A percentile compares a stretch with the other conserved stretches of the same genome.
Conservation (phyloP, 2,888 invertebrate genomes). For the Drosophila gaucha region DNA sequence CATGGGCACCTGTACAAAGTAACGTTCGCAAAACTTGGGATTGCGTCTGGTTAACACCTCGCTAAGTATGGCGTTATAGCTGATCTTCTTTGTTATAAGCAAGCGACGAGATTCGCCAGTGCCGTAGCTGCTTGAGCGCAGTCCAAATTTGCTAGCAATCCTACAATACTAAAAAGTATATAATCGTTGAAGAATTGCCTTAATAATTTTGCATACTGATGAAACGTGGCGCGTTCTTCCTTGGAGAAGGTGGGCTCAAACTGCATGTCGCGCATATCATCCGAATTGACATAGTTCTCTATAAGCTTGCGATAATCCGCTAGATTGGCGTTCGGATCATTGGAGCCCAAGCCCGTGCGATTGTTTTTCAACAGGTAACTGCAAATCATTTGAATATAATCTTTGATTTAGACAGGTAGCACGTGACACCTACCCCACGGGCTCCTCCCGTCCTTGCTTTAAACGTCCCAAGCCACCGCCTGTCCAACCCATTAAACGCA, state of each 20-base stretch:
- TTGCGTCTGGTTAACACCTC: slow-evolving; percentile 79
- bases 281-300: slow-evolving; percentile 84
- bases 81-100: slow-evolving; percentile 82
- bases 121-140: slow-evolving; percentile 86
- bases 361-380: slow-evolving; percentile 83
- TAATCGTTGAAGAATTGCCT: neutral
- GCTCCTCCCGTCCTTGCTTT: slow-evolving; percentile 88
- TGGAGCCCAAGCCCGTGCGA: slow-evolving; percentile 81
- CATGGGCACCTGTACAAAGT: slow-evolving; percentile 82
- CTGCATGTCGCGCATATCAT: slow-evolving; percentile 87
- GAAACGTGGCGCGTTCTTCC: slow-evolving; percentile 88
- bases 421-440: slow-evolving; percentile 83
- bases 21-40: slow-evolving; percentile 78
- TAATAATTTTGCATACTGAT: slow-evolving; percentile 84
- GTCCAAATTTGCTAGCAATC: slow-evolving; percentile 66
- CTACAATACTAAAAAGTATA: slow-evolving; percentile 12
- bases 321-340: slow-evolving; percentile 30
- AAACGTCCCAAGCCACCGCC: slow-evolving; percentile 89
- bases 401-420: neutral
- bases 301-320: slow-evolving; percentile 79
- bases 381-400: neutral
- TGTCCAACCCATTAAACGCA: slow-evolving; percentile 90
- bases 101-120: slow-evolving; percentile 83
- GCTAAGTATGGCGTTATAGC: slow-evolving; percentile 66
- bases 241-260: slow-evolving; percentile 87